phyloP scores from a whole-genome alignment of 1,140 invertebrate species.

The Venustaconcha ellipsiformis region DNA sequence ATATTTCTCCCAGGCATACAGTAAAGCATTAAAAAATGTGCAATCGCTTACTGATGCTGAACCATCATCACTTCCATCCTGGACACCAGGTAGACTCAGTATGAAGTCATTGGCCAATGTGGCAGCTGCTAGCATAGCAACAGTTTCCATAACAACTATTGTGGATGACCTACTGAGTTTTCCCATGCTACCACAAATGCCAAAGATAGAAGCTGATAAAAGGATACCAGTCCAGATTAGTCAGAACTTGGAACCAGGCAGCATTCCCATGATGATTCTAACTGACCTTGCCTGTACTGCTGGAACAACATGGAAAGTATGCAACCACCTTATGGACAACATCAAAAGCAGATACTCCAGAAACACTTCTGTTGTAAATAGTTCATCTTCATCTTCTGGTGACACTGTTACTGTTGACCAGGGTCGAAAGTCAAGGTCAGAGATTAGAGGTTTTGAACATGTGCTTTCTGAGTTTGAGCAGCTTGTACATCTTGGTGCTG shows the following conservation, averaged over 20 bases:
- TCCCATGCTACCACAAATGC: slow-evolving; percentile 43
- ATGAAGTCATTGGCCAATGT: slow-evolving; percentile 53
- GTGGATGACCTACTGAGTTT: slow-evolving; percentile 56
- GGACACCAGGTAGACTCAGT: slow-evolving; percentile 26
- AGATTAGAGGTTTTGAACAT: slow-evolving; percentile 28
- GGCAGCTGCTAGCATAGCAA: slow-evolving; percentile 59
- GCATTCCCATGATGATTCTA: slow-evolving; percentile 48
- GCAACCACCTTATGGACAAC: slow-evolving; percentile 54
- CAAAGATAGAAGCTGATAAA: slow-evolving; percentile 28
- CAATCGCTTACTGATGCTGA: slow-evolving; percentile 28
- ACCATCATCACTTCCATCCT: background rate
- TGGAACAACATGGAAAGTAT: slow-evolving; percentile 54
- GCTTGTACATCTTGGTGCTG: slow-evolving; percentile 36
- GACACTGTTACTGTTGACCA: too few relatives aligned
- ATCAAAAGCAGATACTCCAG: slow-evolving; percentile 37
- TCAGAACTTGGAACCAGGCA: slow-evolving; percentile 44
- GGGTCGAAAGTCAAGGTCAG: background rate
- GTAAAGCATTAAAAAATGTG: slow-evolving; percentile 42
- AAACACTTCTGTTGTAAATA: too few relatives aligned
- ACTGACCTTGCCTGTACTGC: slow-evolving; percentile 58
- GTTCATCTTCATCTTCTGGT: too few relatives aligned
- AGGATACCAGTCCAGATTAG: slow-evolving; percentile 31
- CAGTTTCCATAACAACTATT: slow-evolving; percentile 52
- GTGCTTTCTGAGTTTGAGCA: slow-evolving; percentile 37
- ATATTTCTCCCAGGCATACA: slow-evolving; percentile 53